Conservation (phyloP, 1,140 invertebrate species). For the Melitaea cinxia region DNA sequence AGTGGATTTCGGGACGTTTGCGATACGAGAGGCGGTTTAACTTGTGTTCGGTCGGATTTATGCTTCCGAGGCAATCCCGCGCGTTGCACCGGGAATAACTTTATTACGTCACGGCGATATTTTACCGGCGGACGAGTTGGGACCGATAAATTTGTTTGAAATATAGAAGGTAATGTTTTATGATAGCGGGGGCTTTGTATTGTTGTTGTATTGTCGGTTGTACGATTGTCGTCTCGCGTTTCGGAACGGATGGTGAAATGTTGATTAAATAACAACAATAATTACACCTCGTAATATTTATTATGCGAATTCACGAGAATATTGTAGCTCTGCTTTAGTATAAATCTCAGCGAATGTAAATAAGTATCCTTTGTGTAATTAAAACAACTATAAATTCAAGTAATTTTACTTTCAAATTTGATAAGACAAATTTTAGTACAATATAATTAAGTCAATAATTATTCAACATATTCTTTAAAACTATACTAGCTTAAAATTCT, state of each 20-base stretch:
- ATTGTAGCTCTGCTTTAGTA: too few relatives aligned
- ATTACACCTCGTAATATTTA: background rate
- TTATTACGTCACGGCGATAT: constrained; percentile 28
- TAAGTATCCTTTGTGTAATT: too few relatives aligned
- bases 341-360: too few relatives aligned
- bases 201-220: background rate
- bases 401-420: too few relatives aligned
- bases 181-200: background rate
- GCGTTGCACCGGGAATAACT: constrained; percentile 26
- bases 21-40: constrained; percentile 27
- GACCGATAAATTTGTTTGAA: constrained; percentile 23
- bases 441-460: background rate
- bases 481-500: background rate
- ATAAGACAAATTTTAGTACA: too few relatives aligned
- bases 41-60: constrained; percentile 31
- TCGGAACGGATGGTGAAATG: background rate
- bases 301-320: background rate
- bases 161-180: constrained; percentile 13
- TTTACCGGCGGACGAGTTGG: constrained; percentile 27
- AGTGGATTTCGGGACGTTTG: constrained; percentile 36
- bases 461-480: background rate
- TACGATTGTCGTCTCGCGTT: background rate
- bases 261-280: background rate
- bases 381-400: too few relatives aligned
- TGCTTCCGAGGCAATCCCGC: constrained; percentile 26